Conservation (phyloP, 2,888 invertebrate genomes). For the Ophion obscuratus region DNA sequence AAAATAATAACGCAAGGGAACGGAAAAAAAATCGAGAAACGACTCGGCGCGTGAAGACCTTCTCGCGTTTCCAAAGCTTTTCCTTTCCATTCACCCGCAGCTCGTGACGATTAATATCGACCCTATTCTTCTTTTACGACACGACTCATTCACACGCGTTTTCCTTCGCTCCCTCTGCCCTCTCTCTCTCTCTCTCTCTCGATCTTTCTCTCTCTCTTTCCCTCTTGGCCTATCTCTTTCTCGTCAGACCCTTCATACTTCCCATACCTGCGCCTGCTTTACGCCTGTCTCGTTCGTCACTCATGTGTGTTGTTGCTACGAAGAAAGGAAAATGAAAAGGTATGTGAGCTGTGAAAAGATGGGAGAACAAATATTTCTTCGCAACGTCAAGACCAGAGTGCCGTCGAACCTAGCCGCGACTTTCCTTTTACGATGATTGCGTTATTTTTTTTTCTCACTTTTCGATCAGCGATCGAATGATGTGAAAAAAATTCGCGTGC, state of each 20-base stretch:
- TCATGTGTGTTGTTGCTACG: constrained; percentile 54
- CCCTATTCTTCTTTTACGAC: constrained; percentile 52
- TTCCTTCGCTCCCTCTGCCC: neutral
- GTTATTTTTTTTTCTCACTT: constrained; percentile 32
- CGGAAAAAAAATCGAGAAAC: constrained; percentile 18
- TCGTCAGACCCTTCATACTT: constrained; percentile 15
- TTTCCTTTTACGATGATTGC: constrained; percentile 40
- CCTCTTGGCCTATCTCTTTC: neutral
- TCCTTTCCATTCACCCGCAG: constrained; percentile 58
- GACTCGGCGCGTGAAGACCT: constrained; percentile 41
- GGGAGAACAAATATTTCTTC: constrained; percentile 57
- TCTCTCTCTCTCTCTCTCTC: constrained; percentile 8
- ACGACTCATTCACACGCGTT: constrained; percentile 57
- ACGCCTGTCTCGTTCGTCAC: constrained; percentile 62
- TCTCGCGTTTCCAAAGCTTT: constrained; percentile 34
- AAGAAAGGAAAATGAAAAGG: constrained; percentile 65
- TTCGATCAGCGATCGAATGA: neutral
- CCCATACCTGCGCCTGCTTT: constrained; percentile 33
- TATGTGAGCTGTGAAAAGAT: constrained; percentile 43
- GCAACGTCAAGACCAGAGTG: constrained; percentile 21
- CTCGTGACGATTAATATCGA: constrained; percentile 64
- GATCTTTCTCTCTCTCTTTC: constrained; percentile 25
- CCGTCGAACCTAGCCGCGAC: constrained; percentile 18
- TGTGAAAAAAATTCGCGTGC: neutral
- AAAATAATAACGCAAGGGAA: neutral